Evolutionary conservation across 2,113 vertebrate species (phyloP).

Genomic region (Perca schrenkii): DNA sequence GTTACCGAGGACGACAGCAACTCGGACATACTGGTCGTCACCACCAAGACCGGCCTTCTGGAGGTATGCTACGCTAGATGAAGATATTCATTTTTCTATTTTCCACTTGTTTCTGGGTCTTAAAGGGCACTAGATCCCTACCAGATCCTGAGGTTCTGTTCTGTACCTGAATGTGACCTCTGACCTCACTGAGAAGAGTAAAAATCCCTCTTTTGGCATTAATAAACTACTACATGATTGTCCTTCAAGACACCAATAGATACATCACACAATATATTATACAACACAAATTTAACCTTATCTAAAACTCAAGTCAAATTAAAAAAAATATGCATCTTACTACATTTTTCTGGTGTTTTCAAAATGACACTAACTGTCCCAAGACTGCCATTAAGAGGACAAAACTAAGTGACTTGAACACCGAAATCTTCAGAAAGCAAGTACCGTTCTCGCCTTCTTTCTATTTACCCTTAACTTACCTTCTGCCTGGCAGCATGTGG

Average conservation of each 20-base stretch:
- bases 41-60: slow-evolving; percentile 94
- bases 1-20: slow-evolving; percentile 96
- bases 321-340: not conserved
- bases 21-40: slow-evolving; percentile 98
- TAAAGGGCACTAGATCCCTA: not conserved
- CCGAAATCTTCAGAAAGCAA: not conserved
- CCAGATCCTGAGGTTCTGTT: not conserved
- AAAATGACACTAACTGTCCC: too few species aligned
- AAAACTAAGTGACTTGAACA: not conserved
- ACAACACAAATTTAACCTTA: not conserved
- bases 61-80: slow-evolving; percentile 85
- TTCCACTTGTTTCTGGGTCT: not conserved
- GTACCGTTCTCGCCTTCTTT: not conserved
- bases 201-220: not conserved
- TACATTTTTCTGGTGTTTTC: not conserved
- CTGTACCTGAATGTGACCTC: not conserved
- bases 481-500: slow-evolving; percentile 86
- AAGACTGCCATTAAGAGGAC: too few species aligned
- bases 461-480: too few species aligned
- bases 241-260: not conserved
- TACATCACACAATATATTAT: not conserved
- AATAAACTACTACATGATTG: not conserved
- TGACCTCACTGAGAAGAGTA: not conserved
- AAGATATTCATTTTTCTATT: not conserved
- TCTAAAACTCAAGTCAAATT: not conserved